These are phyloP conservation scores for Alcis repandata DNA, from an alignment of 2,888 invertebrate species.

Conservation along the genomic window DNA sequence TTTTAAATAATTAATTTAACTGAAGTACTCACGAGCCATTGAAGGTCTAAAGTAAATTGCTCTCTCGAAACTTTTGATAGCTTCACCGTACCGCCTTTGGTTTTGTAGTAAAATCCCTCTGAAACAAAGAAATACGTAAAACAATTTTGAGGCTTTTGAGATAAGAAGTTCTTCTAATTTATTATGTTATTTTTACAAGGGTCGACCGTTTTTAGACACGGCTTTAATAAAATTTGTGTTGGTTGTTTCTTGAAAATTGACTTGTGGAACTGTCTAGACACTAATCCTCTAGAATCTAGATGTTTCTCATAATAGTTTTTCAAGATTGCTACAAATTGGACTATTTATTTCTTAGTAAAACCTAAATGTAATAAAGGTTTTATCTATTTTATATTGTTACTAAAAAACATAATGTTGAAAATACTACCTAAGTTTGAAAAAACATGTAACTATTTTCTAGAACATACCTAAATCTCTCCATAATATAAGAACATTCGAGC, in stretches of 20 bases:
- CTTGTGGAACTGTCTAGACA: slow-evolving; percentile 34
- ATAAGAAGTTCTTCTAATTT: slow-evolving; percentile 41
- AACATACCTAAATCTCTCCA: neutral
- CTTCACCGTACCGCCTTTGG: slow-evolving; percentile 94
- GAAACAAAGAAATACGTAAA: slow-evolving; percentile 81
- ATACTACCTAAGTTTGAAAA: too few relatives aligned
- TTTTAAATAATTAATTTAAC: slow-evolving; percentile 59
- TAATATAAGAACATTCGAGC: neutral
- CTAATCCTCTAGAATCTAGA: slow-evolving; percentile 25
- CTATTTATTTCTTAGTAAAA: too few relatives aligned
- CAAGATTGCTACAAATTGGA: neutral
- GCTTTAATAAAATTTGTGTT: slow-evolving; percentile 26
- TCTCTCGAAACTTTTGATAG: slow-evolving; percentile 95
- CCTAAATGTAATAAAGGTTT: too few relatives aligned
- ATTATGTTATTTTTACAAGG: slow-evolving; percentile 40
- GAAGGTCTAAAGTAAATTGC: slow-evolving; percentile 97
- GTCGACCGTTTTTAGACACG: slow-evolving; percentile 30
- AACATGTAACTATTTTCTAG: too few relatives aligned
- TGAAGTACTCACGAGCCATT: slow-evolving; percentile 93
- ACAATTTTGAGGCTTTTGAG: slow-evolving; percentile 45
- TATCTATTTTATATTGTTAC: too few relatives aligned
- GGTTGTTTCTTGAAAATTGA: slow-evolving; percentile 27
- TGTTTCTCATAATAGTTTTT: neutral
- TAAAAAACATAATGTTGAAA: too few relatives aligned
- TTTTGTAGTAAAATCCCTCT: slow-evolving; percentile 97